A percentile compares a stretch with the other conserved stretches of the same genome.
Evolutionary conservation across 2,797 vertebrate genomes (phyloP).

Genomic region (Champsocephalus esox): DNA sequence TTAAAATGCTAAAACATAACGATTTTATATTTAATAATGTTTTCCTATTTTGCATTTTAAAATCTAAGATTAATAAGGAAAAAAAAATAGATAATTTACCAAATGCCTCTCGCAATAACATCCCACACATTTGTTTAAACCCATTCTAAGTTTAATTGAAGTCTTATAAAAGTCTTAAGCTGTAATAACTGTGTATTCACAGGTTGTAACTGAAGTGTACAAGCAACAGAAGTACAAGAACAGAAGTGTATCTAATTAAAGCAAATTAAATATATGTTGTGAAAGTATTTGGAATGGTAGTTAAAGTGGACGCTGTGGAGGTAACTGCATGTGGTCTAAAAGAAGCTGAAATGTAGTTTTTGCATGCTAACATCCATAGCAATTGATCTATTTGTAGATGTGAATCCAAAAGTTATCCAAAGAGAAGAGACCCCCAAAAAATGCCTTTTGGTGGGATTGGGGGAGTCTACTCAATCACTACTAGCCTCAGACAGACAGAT

Average conservation of each 20-base stretch:
- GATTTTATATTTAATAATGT: too few relatives aligned
- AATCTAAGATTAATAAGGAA: too few relatives aligned
- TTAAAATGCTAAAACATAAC: too few relatives aligned
- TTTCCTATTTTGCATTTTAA: too few relatives aligned
- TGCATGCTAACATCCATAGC: not conserved
- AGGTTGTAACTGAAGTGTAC: not conserved
- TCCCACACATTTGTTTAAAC: too few relatives aligned
- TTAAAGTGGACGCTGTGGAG: not conserved
- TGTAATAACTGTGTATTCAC: not conserved
- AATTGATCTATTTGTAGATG: not conserved
- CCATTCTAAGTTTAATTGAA: too few relatives aligned
- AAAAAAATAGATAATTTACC: too few relatives aligned
- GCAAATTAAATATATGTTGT: not conserved
- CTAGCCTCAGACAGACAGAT: constrained; percentile 49
- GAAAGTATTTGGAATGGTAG: constrained; percentile 1
- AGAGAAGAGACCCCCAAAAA: constrained; percentile 29
- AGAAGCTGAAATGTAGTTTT: not conserved
- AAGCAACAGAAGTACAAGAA: not conserved
- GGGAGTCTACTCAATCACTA: constrained; percentile 54
- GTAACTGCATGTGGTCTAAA: not conserved
- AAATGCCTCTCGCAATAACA: too few relatives aligned
- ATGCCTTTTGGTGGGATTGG: constrained; percentile 30
- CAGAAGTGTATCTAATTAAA: not conserved
- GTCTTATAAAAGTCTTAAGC: too few relatives aligned
- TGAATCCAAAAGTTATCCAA: not conserved